Base-by-base conservation (phyloP, 2,797 vertebrate species). In the Carcharodon carcharias region DNA sequence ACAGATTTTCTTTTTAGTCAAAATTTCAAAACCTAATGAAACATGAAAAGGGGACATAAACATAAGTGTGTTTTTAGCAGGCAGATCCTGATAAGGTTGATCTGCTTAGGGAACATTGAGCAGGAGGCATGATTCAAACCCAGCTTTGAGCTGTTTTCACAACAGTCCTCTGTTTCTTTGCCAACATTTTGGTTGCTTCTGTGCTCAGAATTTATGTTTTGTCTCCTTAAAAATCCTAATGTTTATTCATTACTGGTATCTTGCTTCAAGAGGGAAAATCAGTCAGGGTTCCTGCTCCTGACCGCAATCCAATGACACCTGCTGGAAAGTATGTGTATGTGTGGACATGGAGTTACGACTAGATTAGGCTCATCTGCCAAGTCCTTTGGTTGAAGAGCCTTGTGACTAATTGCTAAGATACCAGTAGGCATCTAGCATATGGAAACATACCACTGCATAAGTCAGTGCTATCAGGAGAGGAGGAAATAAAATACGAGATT, bases 121-220 rank as follows among this genome's bases (percentile, higher is more conserved):
- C 18, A 85, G 80, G 80, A 21, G 6, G 23, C 40, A 4, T 85
- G 80, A 45, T 21, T 21, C 18, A 85, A 18, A 23, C 80, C 23
- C 18, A 6, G 16, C 80, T 50, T 21, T 85, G 40, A 85, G 40
- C 40, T 45, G 40, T 50, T 85, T 85, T 45, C n/a, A 85, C 80
- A 85, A 50, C 18, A 85, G 80, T 85, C 80, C 80, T 85, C 80
- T 85, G 80, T 85, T 85, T 85, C 80, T 45, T 85, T 85, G 80
- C 80, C 80, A 85, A 40, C 80, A 85, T 45, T 23, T 85, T 85
- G 80, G 80, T 23, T 85, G 80, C 80, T 85, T 85, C 50, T 85
- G 80, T 85, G 40, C 80, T 23, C n/a, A n/a, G 80, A 85, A 85
- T 85, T 73, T 73, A 73, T 73, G 1, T 73, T 35, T 11, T 50